Conservation (phyloP, 2,113 vertebrate genomes). For the Calonectris borealis region DNA sequence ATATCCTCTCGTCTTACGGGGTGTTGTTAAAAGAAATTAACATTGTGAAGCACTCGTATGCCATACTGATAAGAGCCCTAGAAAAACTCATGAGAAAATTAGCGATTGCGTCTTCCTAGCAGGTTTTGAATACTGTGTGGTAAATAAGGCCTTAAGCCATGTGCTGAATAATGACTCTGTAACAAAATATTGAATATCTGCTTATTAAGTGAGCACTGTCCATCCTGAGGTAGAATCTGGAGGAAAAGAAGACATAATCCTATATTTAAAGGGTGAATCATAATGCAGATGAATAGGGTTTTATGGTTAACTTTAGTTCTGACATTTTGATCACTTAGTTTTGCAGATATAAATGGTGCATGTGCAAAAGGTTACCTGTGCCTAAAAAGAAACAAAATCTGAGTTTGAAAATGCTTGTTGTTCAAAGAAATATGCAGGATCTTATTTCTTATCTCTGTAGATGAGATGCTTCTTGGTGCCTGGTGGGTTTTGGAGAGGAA, state of each 20-base stretch:
- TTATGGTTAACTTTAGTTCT: not conserved
- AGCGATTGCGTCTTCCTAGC: not conserved
- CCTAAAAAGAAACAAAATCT: not conserved
- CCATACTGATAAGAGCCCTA: constrained; percentile 20
- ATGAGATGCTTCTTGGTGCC: not conserved
- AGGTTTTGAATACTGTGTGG: not conserved
- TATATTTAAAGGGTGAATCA: constrained; percentile 16
- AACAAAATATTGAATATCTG: constrained; percentile 26
- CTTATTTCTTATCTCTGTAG: not conserved
- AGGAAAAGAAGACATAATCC: not conserved
- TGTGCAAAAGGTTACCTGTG: not conserved
- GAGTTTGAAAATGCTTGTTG: not conserved
- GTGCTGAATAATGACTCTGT: not conserved
- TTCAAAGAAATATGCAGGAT: not conserved
- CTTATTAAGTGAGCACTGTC: constrained; percentile 23
- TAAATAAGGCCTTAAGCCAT: not conserved
- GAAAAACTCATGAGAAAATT: not conserved
- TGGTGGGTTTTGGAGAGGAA: not conserved
- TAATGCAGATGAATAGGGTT: not conserved
- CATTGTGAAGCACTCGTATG: not conserved
- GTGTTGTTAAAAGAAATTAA: constrained; percentile 15
- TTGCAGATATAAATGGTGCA: not conserved
- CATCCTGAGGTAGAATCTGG: not conserved
- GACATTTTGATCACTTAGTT: not conserved
- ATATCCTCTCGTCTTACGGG: not conserved